Evolutionary conservation across 2,888 invertebrate species (phyloP).

Genomic region (Hesperia comma): DNA sequence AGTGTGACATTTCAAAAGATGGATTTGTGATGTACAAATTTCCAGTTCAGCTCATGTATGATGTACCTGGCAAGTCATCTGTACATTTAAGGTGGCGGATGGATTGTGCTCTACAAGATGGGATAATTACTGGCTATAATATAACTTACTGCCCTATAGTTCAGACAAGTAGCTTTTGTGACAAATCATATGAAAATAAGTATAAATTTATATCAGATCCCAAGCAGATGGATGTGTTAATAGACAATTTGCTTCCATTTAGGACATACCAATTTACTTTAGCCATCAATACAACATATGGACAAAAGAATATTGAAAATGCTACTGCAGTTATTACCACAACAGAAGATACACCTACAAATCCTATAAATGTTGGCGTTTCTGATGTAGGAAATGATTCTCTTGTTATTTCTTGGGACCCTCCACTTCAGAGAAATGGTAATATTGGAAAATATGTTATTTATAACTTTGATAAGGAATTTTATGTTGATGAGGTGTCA

Average conservation of each 20-base stretch:
- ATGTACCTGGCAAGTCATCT: conserved; percentile 66
- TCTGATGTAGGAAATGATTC: conserved; percentile 85
- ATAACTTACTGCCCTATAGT: conserved; percentile 89
- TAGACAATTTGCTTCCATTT: conserved; percentile 88
- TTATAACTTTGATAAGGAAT: conserved; percentile 68
- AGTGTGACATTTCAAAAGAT: conserved; percentile 84
- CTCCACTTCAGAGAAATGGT: conserved; percentile 89
- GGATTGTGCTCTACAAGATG: conserved; percentile 89
- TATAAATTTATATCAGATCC: conserved; percentile 72
- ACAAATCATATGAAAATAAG: conserved; percentile 66
- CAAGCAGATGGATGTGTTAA: conserved; percentile 78
- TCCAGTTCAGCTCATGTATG: conserved; percentile 66
- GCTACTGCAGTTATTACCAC: conserved; percentile 87
- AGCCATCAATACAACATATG: conserved; percentile 81
- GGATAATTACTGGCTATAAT: conserved; percentile 88
- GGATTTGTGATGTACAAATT: conserved; percentile 83
- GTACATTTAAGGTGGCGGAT: conserved; percentile 88
- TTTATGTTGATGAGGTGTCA: conserved; percentile 54
- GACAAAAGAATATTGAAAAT: conserved; percentile 69
- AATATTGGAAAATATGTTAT: conserved; percentile 87
- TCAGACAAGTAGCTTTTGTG: conserved; percentile 82
- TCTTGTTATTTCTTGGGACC: conserved; percentile 86
- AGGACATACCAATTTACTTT: conserved; percentile 89
- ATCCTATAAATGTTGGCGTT: conserved; percentile 85
- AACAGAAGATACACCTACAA: conserved; percentile 85